Conservation (phyloP, 2,113 vertebrate species). For the Menura novaehollandiae region DNA sequence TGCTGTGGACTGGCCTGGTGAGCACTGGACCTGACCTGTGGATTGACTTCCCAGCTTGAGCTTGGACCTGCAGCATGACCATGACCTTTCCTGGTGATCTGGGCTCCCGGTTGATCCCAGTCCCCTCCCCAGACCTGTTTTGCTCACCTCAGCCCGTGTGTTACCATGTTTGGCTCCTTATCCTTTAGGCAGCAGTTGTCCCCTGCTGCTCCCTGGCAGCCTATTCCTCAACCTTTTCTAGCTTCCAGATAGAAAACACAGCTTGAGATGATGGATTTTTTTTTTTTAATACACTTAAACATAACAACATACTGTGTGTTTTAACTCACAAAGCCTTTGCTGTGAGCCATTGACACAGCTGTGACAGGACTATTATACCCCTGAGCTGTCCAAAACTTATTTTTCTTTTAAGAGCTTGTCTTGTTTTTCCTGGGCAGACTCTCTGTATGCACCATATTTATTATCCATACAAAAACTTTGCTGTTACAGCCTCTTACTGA, state of each 20-base stretch:
- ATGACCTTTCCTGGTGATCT: neutral
- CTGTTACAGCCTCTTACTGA: neutral
- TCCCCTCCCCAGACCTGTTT: neutral
- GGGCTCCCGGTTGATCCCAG: neutral
- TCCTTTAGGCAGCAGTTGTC: neutral
- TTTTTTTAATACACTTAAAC: neutral
- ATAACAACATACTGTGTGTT: neutral
- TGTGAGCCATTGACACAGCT: slow-evolving; percentile 20
- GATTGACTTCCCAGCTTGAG: neutral
- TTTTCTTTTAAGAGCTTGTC: neutral
- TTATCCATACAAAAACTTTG: neutral
- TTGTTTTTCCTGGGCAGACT: neutral
- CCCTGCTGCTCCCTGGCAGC: neutral
- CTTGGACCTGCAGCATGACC: neutral
- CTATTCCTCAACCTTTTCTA: neutral
- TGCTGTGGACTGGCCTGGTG: neutral
- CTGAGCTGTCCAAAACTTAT: neutral
- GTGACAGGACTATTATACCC: neutral
- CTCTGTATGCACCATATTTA: neutral
- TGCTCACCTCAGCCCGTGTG: neutral
- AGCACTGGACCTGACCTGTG: neutral
- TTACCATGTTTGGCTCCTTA: neutral
- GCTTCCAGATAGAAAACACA: slow-evolving; percentile 18
- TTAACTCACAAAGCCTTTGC: neutral
- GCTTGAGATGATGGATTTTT: neutral